Base-by-base conservation (phyloP, 2,797 vertebrate species). In the Epinephelus malabaricus region DNA sequence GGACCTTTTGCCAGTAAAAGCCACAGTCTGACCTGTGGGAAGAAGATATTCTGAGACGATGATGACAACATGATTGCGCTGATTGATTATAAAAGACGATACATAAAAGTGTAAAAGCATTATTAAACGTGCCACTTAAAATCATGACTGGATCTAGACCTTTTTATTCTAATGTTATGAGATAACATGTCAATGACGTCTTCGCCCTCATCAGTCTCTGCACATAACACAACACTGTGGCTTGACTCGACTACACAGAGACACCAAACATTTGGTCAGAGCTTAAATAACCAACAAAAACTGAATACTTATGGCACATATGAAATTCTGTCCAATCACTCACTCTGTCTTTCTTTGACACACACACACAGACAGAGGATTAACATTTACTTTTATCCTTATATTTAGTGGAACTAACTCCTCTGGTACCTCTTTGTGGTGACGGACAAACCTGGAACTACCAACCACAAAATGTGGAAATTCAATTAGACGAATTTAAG, bases 401-500 rank as follows among this genome's bases (percentile, higher is more conserved):
- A 87, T 76, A 93, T 91, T 93, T 87, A 86, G 88, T 79, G 86
- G 81, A 83, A 81, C 77, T 81, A 79, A 86, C 88, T 90, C 79
- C 88, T 86, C 79, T 88, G 88, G 91, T 91, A 82, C 88, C 81
- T 89, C 89, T 86, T 89, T 93, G 94, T 10, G 93, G 94, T 85
- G 79, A 90, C 69, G 90, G 90, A 91, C 88, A 90, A 94, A 93
- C 90, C 90, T 88, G 73, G 73, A 90, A 88, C 89, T 92, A 89
- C 91, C 65, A 81, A 93, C 94, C 94, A 89, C 92, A 87, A 95
- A 94, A 94, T 91, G 91, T 96, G 95, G 95, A 96, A 96, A 96
- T 95, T 95, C 94, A 96, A 96, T 96, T 95, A 96, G 84, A 94
- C 45, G 65, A 90, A 93, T 92, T 95, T 93, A 95, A 95, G 94